Percentiles rank a stretch among this genome's conserved stretches.
These are phyloP conservation scores for Pteria penguin DNA, from an alignment of 2,888 invertebrate species.

Conservation along the genomic window DNA sequence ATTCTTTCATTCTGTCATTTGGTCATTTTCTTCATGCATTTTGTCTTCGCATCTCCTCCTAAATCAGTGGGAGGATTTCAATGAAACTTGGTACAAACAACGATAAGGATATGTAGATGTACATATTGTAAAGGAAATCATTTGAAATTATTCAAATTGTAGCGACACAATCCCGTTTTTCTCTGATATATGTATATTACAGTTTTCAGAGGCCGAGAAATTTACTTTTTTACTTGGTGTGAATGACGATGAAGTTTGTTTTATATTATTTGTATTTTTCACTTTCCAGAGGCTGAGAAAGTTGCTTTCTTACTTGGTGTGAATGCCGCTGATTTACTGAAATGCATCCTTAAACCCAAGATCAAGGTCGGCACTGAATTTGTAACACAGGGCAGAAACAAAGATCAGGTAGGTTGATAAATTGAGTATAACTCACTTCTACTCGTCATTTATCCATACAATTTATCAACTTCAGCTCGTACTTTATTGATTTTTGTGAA, in stretches of 20 bases:
- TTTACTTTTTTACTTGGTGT: too few species aligned
- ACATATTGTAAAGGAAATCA: too few species aligned
- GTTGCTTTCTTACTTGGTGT: constrained; percentile 95
- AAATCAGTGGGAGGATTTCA: too few species aligned
- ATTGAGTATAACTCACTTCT: background rate
- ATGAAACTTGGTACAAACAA: too few species aligned
- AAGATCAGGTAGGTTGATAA: constrained; percentile 83
- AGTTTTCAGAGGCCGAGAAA: too few species aligned
- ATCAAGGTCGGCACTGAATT: constrained; percentile 98
- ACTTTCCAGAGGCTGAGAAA: constrained; percentile 88
- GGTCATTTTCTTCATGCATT: too few species aligned
- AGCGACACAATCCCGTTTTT: too few species aligned
- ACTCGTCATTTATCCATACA: background rate
- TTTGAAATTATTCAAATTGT: too few species aligned
- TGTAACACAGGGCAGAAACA: constrained; percentile 99
- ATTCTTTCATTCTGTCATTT: too few species aligned
- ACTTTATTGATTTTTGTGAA: background rate
- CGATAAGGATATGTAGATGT: too few species aligned
- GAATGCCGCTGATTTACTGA: constrained; percentile 92
- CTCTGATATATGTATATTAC: too few species aligned
- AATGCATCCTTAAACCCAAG: constrained; percentile 91
- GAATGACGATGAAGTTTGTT: background rate
- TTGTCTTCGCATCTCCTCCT: too few species aligned
- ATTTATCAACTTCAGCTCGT: background rate
- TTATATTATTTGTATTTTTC: background rate